Evolutionary conservation across 2,888 invertebrate genomes (phyloP).

Genomic region (Phaonia tiefii): DNA sequence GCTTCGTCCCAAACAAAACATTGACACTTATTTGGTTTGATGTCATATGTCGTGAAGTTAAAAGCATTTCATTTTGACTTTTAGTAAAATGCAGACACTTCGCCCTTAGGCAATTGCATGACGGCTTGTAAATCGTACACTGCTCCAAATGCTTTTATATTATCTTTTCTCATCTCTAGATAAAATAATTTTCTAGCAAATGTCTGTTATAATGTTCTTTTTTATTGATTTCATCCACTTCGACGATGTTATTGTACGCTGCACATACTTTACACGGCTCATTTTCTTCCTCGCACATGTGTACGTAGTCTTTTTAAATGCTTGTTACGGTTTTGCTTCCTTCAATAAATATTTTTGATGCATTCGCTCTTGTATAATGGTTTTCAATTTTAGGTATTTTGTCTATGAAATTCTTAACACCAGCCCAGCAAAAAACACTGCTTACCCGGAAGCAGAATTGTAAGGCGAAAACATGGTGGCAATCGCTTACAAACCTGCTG

Average conservation of each 20-base stretch:
- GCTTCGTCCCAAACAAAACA: conserved; percentile 44
- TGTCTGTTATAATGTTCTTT: conserved; percentile 28
- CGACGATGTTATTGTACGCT: conserved; percentile 2
- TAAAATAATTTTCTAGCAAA: conserved; percentile 36
- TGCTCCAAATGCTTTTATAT: conserved; percentile 42
- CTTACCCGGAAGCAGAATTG: no score
- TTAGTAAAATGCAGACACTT: conserved; percentile 61
- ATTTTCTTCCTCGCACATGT: conserved; percentile 33
- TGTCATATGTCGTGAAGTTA: conserved; percentile 28
- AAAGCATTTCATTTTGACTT: conserved; percentile 52
- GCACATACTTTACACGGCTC: conserved; percentile 32
- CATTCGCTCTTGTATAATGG: conserved; percentile 53
- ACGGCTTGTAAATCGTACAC: conserved; percentile 62
- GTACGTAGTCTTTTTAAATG: conserved; percentile 53
- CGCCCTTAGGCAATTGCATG: conserved; percentile 58
- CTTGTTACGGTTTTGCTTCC: conserved; percentile 57
- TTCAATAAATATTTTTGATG: conserved; percentile 58
- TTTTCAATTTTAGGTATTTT: conserved; percentile 64
- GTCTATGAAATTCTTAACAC: conserved; percentile 57
- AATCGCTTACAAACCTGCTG: no score
- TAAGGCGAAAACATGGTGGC: no score
- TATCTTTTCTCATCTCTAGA: conserved; percentile 48
- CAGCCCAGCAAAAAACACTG: no score
- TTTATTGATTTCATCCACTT: conserved; percentile 19
- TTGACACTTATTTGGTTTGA: conserved; percentile 32